phyloP scores from a whole-genome alignment of 2,888 invertebrate genomes.

The Psococerastis gibbosa region DNA sequence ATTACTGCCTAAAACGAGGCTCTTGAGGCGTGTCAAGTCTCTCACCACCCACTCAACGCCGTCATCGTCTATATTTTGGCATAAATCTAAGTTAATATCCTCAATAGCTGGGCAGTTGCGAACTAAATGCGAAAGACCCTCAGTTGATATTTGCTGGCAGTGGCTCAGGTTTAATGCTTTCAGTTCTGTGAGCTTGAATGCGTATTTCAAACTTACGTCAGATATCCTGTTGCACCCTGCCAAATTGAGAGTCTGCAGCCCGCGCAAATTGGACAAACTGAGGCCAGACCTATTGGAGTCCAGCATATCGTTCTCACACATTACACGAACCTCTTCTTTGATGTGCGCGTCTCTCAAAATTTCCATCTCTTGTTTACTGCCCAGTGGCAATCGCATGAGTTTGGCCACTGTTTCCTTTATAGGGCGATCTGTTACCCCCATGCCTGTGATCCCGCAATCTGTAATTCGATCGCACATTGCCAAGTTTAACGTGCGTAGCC shows the following conservation, averaged over 20 bases:
- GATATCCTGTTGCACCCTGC: slow-evolving; percentile 50
- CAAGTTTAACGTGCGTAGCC: slow-evolving; percentile 38
- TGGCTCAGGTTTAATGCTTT: slow-evolving; percentile 39
- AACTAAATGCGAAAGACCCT: slow-evolving; percentile 1
- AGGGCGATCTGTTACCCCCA: slow-evolving; percentile 24
- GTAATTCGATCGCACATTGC: slow-evolving; percentile 47
- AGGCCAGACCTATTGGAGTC: slow-evolving; percentile 29
- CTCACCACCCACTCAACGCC: neutral
- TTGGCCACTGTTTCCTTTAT: slow-evolving; percentile 15
- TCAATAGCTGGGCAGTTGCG: neutral
- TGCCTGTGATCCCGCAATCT: slow-evolving; percentile 50
- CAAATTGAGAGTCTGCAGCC: slow-evolving; percentile 39
- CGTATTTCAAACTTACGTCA: slow-evolving; percentile 48
- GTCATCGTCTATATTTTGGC: slow-evolving; percentile 5
- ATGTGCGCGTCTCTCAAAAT: slow-evolving; percentile 44
- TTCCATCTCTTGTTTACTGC: slow-evolving; percentile 47
- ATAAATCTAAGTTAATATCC: slow-evolving; percentile 3
- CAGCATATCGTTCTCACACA: slow-evolving; percentile 33
- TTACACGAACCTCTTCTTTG: slow-evolving; percentile 39
- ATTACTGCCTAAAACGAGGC: neutral
- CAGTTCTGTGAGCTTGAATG: slow-evolving; percentile 45
- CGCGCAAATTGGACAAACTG: slow-evolving; percentile 30
- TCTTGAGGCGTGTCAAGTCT: neutral
- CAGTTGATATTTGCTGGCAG: slow-evolving; percentile 34
- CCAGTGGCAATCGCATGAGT: slow-evolving; percentile 32